Percentiles rank a stretch among this genome's conserved stretches.
Conservation (phyloP, 2,113 vertebrate genomes). For the Gopherus flavomarginatus region DNA sequence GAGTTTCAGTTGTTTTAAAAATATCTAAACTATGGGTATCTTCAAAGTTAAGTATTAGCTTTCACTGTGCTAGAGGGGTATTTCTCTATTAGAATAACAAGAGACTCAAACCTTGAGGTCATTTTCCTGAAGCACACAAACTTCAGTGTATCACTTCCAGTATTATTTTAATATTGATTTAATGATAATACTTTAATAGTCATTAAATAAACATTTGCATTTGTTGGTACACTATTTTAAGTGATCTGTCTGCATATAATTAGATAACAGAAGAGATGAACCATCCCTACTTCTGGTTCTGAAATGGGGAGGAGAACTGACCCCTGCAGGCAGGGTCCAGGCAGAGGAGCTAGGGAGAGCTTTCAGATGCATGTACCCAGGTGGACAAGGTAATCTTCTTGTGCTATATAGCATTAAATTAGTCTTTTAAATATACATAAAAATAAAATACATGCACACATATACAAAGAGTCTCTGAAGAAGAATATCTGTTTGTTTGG, state of each 20-base stretch:
- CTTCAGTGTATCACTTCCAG: neutral
- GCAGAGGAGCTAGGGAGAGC: constrained; percentile 92
- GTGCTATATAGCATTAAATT: neutral
- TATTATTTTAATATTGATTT: neutral
- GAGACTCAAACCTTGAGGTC: neutral
- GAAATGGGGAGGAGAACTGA: constrained; percentile 93
- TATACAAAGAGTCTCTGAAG: constrained; percentile 46
- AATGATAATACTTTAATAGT: neutral
- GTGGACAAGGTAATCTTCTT: constrained; percentile 88
- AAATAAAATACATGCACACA: constrained; percentile 16
- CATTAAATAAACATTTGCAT: neutral
- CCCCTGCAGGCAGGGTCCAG: constrained; percentile 91
- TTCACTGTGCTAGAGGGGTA: neutral
- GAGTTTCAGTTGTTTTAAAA: neutral
- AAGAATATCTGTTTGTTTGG: constrained; percentile 71
- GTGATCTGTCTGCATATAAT: constrained; percentile 6
- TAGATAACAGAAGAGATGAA: constrained; percentile 87
- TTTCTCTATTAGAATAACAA: neutral
- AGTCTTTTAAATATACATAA: neutral
- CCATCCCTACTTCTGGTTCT: constrained; percentile 90
- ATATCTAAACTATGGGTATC: neutral
- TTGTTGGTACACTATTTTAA: neutral
- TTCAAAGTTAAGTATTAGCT: neutral
- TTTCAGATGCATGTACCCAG: constrained; percentile 93
- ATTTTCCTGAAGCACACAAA: neutral